phyloP scores from a whole-genome alignment of 2,888 invertebrate species.

The Zaprionus lineosus region DNA sequence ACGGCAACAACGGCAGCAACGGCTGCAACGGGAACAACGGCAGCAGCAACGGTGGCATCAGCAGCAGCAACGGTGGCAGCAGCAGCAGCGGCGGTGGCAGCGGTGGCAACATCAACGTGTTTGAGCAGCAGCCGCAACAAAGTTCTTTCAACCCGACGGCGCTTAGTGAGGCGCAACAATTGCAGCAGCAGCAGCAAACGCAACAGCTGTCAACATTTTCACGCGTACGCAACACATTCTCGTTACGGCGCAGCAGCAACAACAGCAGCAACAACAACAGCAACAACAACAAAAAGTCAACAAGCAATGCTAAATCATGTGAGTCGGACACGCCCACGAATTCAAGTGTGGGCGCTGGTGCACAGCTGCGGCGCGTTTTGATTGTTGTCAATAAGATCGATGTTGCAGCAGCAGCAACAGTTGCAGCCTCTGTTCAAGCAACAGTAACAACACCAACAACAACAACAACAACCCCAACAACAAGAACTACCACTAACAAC shows the following conservation, averaged over 20 bases:
- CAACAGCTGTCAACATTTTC: slow-evolving; percentile 77
- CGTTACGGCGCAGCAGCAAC: slow-evolving; percentile 58
- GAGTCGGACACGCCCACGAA: slow-evolving; percentile 58
- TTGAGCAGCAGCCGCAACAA: slow-evolving; percentile 67
- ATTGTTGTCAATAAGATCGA: slow-evolving; percentile 70
- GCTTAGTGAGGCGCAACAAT: slow-evolving; percentile 65
- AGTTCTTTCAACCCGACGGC: slow-evolving; percentile 71
- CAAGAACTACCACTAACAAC: slow-evolving; percentile 34
- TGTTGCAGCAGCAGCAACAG: slow-evolving; percentile 34
- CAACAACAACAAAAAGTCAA: slow-evolving; percentile 42
- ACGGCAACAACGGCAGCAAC: slow-evolving; percentile 14
- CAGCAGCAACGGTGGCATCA: slow-evolving; percentile 65
- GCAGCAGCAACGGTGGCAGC: slow-evolving; percentile 17
- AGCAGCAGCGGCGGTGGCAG: slow-evolving; percentile 2
- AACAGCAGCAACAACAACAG: slow-evolving; percentile 35
- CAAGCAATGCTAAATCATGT: slow-evolving; percentile 64
- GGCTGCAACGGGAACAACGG: slow-evolving; percentile 12
- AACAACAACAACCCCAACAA: slow-evolving; percentile 13
- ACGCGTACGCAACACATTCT: slow-evolving; percentile 77
- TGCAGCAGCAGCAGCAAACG: slow-evolving; percentile 43
- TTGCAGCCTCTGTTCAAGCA: slow-evolving; percentile 2
- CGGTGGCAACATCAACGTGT: slow-evolving; percentile 59
- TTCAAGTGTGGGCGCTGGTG: slow-evolving; percentile 27
- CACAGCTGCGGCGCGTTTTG: slow-evolving; percentile 50
- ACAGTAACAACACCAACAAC: slow-evolving; percentile 17